These are phyloP conservation scores for Platichthys stellatus DNA, from an alignment of 2,113 vertebrate genomes.

Conservation along the genomic window DNA sequence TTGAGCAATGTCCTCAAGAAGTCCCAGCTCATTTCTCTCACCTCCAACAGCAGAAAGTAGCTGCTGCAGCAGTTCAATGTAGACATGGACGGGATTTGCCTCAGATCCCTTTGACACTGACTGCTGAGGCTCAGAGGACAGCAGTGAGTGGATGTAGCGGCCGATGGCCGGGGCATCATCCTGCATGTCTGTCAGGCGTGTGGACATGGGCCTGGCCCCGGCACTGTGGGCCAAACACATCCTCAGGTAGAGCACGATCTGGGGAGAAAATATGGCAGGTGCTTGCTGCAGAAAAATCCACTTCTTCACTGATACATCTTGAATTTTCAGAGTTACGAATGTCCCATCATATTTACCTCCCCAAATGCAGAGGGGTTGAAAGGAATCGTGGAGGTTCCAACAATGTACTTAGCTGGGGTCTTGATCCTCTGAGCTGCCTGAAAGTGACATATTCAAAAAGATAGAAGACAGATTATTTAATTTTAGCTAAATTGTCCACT, in stretches of 20 bases:
- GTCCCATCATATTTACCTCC: constrained; percentile 83
- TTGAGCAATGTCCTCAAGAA: too few relatives aligned
- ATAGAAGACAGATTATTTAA: background rate
- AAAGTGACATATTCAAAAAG: constrained; percentile 7
- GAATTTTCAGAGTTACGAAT: background rate
- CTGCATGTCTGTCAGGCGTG: constrained; percentile 93
- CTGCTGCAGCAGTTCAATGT: constrained; percentile 94
- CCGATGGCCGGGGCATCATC: constrained; percentile 95
- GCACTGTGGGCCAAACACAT: constrained; percentile 97
- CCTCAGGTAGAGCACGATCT: constrained; percentile 96
- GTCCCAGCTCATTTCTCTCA: constrained; percentile 57
- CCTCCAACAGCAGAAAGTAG: constrained; percentile 92
- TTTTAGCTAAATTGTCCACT: background rate
- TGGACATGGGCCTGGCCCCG: constrained; percentile 87
- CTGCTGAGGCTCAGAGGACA: constrained; percentile 82
- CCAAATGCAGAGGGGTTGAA: constrained; percentile 96
- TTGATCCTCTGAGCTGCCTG: constrained; percentile 95
- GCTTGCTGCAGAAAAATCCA: background rate
- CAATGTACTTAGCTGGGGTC: constrained; percentile 92
- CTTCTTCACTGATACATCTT: background rate
- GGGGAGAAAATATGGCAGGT: background rate
- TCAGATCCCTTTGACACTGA: constrained; percentile 86
- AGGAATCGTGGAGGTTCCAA: constrained; percentile 90
- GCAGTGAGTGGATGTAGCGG: constrained; percentile 87
- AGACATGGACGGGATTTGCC: constrained; percentile 89